phyloP scores from a whole-genome alignment of 2,113 vertebrate species.

The Antigone vipio region DNA sequence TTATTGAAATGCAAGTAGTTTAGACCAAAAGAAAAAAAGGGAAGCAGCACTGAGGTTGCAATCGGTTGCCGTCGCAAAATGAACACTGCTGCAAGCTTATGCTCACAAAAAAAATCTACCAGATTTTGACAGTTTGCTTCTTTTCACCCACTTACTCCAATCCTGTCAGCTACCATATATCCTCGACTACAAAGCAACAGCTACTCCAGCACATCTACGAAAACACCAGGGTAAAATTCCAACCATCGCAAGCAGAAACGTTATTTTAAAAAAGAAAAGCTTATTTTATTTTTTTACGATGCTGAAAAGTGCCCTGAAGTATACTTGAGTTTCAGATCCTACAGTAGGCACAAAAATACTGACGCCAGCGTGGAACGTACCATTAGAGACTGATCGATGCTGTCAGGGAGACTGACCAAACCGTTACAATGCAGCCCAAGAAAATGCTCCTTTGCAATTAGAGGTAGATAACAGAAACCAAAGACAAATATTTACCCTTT shows the following conservation, averaged over 20 bases:
- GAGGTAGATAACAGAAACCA: neutral
- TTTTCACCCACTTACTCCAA: neutral
- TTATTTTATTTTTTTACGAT: neutral
- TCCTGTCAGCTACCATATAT: neutral
- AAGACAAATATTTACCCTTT: neutral
- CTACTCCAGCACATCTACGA: neutral
- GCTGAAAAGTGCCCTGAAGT: neutral
- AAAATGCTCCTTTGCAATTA: neutral
- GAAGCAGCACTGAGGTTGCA: neutral
- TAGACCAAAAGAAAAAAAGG: neutral
- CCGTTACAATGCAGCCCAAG: neutral
- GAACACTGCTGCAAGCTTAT: neutral
- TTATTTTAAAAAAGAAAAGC: neutral
- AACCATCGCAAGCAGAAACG: neutral
- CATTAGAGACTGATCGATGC: neutral
- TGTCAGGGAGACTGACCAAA: neutral
- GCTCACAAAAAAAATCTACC: neutral
- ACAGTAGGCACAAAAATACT: neutral
- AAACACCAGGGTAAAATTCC: accelerated
- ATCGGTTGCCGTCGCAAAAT: accelerated
- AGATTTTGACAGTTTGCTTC: neutral
- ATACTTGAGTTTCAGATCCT: neutral
- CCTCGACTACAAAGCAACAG: neutral
- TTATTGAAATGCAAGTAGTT: neutral
- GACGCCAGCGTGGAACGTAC: neutral